These are phyloP conservation scores for Microcebus tavaratra DNA, from an alignment of 2,113 vertebrate genomes.

Conservation along the genomic window DNA sequence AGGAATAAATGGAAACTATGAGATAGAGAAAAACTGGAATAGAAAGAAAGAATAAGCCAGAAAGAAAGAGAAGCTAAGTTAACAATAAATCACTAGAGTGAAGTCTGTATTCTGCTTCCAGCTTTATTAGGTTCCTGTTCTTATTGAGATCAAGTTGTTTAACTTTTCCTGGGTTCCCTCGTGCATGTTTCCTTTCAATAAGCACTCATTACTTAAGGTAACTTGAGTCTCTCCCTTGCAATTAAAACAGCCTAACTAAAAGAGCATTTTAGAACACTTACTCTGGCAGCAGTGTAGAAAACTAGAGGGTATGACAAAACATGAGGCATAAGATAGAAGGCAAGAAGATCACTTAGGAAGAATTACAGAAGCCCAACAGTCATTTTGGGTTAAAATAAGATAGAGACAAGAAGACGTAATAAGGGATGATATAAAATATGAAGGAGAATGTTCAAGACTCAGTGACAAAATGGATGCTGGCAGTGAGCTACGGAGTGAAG, in stretches of 20 bases:
- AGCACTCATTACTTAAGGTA: constrained; percentile 39
- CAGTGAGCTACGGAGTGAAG: neutral
- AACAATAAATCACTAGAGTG: neutral
- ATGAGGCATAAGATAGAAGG: neutral
- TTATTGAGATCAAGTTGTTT: constrained; percentile 47
- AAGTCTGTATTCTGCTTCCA: constrained; percentile 26
- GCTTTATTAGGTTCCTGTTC: constrained; percentile 36
- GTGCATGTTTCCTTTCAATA: constrained; percentile 33
- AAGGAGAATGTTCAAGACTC: neutral
- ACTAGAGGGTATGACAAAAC: neutral
- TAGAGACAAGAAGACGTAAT: neutral
- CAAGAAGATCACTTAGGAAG: neutral
- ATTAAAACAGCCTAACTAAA: constrained; percentile 49
- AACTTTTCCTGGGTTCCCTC: constrained; percentile 38
- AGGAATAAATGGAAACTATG: constrained; percentile 44
- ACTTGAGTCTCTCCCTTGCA: constrained; percentile 46
- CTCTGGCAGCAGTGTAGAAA: constrained; percentile 27
- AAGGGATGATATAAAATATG: constrained; percentile 13
- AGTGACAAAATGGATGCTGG: neutral
- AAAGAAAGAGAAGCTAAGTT: neutral
- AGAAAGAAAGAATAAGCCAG: constrained; percentile 22
- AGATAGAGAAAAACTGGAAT: neutral
- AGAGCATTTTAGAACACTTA: constrained; percentile 58
- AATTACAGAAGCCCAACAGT: constrained; percentile 10
- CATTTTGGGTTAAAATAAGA: constrained; percentile 19